These are phyloP conservation scores for Microcaecilia unicolor DNA, from an alignment of 2,797 vertebrate species.

Conservation along the genomic window DNA sequence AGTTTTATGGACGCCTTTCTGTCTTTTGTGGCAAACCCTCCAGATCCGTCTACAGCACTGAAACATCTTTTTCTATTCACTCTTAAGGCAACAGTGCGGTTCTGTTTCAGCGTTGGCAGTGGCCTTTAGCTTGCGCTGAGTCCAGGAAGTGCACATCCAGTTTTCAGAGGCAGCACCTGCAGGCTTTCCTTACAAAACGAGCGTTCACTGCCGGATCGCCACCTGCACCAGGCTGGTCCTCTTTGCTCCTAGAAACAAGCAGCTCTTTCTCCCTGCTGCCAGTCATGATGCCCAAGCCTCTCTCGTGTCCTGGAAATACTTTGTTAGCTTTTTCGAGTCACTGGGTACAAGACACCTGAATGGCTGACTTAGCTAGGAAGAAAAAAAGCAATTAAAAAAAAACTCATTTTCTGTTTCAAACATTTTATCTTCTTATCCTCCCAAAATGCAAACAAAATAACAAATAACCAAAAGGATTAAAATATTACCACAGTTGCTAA, in stretches of 20 bases:
- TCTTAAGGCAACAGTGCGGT: slow-evolving; percentile 52
- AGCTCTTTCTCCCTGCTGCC: slow-evolving; percentile 51
- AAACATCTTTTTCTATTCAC: slow-evolving; percentile 65
- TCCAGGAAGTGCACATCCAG: slow-evolving; percentile 55
- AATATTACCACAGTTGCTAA: too few relatives aligned
- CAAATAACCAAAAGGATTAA: too few relatives aligned
- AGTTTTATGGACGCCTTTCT: slow-evolving; percentile 65
- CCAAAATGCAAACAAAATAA: too few relatives aligned
- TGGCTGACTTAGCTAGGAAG: too few relatives aligned
- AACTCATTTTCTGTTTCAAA: too few relatives aligned
- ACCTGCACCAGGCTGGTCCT: slow-evolving; percentile 48
- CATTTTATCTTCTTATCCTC: too few relatives aligned
- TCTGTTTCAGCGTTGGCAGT: slow-evolving; percentile 52
- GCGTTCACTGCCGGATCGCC: slow-evolving; percentile 38
- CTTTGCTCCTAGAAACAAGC: slow-evolving; percentile 33
- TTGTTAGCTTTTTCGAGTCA: slow-evolving; percentile 27
- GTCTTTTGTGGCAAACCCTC: slow-evolving; percentile 59
- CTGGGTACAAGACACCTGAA: too few relatives aligned
- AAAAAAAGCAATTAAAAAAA: too few relatives aligned
- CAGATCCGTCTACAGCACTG: slow-evolving; percentile 61
- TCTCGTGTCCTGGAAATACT: slow-evolving; percentile 39
- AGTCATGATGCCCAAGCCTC: slow-evolving; percentile 31
- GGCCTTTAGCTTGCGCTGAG: slow-evolving; percentile 26
- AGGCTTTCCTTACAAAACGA: slow-evolving; percentile 32
- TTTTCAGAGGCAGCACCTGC: slow-evolving; percentile 56